phyloP scores from a whole-genome alignment of 2,797 vertebrate genomes.

The Rhinichthys osculus region DNA sequence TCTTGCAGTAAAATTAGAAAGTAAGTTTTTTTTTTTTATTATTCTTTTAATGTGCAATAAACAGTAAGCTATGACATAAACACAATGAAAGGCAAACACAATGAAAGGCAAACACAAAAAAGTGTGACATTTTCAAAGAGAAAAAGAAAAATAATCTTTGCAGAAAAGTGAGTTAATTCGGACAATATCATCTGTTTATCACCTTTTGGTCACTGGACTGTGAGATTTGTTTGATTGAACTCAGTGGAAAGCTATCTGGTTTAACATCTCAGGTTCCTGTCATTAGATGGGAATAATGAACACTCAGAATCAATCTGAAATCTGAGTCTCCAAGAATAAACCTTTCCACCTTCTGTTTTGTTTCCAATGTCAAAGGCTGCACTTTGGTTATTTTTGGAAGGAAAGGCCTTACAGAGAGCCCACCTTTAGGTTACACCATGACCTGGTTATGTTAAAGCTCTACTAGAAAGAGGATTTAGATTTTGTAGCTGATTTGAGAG shows the following conservation, averaged over 20 bases:
- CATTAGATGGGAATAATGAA: slow-evolving; percentile 43
- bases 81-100: background rate
- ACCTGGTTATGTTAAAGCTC: background rate
- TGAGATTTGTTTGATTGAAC: background rate
- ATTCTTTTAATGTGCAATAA: background rate
- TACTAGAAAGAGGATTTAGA: background rate
- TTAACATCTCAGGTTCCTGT: slow-evolving; percentile 43
- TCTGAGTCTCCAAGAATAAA: slow-evolving; percentile 52
- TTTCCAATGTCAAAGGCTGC: slow-evolving; percentile 25
- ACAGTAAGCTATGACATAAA: background rate
- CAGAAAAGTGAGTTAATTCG: background rate
- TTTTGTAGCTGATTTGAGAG: background rate
- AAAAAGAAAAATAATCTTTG: background rate
- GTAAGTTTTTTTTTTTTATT: background rate
- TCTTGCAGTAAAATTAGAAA: background rate
- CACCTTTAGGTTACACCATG: background rate
- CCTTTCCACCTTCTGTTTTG: slow-evolving; percentile 47
- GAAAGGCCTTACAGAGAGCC: slow-evolving; percentile 6
- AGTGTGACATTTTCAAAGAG: background rate
- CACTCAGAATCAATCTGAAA: slow-evolving; percentile 32
- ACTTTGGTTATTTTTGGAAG: slow-evolving; percentile 35
- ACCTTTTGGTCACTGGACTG: background rate
- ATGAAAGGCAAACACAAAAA: background rate
- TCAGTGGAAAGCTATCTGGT: slow-evolving; percentile 15
- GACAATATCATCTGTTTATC: background rate